phyloP scores from a whole-genome alignment of 2,888 invertebrate genomes.

The Apotomis betuletana region DNA sequence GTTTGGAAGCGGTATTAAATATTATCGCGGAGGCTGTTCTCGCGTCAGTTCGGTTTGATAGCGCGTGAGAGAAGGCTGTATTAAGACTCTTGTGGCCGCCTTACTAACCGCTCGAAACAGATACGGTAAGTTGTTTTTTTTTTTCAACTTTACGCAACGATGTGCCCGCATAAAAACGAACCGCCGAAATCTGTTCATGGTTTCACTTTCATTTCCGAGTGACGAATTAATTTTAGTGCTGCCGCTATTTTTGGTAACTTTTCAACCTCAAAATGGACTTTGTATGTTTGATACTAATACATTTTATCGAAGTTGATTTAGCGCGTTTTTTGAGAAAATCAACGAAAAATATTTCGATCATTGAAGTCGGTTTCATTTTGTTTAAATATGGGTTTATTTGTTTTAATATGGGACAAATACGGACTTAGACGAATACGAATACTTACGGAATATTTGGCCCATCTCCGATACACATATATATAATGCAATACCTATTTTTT shows the following conservation, averaged over 20 bases:
- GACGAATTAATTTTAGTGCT: background rate
- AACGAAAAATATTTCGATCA: too few relatives aligned
- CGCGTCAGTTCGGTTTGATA: constrained; percentile 33
- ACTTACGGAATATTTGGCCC: too few relatives aligned
- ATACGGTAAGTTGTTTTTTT: constrained; percentile 32
- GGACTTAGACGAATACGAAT: too few relatives aligned
- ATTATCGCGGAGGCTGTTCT: constrained; percentile 32
- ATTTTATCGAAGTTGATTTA: too few relatives aligned
- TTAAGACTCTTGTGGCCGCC: constrained; percentile 17
- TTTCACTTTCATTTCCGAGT: constrained; percentile 26
- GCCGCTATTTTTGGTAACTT: background rate
- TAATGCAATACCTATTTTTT: too few relatives aligned
- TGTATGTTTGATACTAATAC: too few relatives aligned
- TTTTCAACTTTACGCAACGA: constrained; percentile 29
- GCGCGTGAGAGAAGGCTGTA: constrained; percentile 37
- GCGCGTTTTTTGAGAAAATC: too few relatives aligned
- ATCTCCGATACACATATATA: too few relatives aligned
- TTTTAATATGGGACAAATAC: too few relatives aligned
- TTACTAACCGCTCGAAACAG: constrained; percentile 11
- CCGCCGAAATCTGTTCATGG: constrained; percentile 13
- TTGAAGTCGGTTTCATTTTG: too few relatives aligned
- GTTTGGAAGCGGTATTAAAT: constrained; percentile 20
- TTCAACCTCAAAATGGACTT: too few relatives aligned
- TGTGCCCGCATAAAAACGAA: constrained; percentile 8
- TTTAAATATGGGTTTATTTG: too few relatives aligned